These are phyloP conservation scores for Lepidocyrtoides sp. DNA, from an alignment of 2,888 invertebrate species.

Conservation along the genomic window DNA sequence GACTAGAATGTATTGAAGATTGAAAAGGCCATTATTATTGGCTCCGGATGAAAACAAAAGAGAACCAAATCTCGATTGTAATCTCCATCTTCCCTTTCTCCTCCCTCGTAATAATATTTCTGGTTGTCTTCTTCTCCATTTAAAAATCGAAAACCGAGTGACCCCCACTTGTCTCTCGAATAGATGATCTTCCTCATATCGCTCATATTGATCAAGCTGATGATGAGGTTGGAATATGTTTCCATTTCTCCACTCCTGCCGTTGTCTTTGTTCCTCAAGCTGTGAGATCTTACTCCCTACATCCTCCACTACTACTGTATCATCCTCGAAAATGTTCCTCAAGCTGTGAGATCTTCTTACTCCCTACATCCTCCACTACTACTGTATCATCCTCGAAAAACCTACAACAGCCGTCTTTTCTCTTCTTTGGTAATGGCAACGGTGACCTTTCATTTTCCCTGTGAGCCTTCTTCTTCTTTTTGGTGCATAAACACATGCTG, in stretches of 20 bases:
- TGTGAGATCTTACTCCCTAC: neutral
- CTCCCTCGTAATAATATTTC: constrained; percentile 2
- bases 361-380: too few relatives aligned
- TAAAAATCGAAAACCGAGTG: constrained; percentile 44
- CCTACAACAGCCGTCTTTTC: too few relatives aligned
- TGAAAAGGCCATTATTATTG: neutral
- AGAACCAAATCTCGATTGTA: neutral
- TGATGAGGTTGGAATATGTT: neutral
- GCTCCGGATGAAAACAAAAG: neutral
- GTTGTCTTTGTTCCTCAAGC: neutral
- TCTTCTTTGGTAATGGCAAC: too few relatives aligned
- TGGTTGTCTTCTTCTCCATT: constrained; percentile 63
- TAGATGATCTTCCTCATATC: too few relatives aligned
- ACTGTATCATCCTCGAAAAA: too few relatives aligned
- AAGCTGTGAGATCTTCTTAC: neutral
- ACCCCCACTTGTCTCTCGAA: constrained; percentile 67
- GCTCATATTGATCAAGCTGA: constrained; percentile 7
- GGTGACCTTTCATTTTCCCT: neutral
- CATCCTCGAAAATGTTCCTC: neutral
- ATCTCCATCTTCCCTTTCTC: neutral
- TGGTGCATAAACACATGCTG: neutral
- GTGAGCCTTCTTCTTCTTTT: neutral
- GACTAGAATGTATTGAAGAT: constrained; percentile 69
- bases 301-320: neutral
- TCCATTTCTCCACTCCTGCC: neutral